Conservation (phyloP, 2,888 invertebrate genomes). For the Seira sanloemensis region DNA sequence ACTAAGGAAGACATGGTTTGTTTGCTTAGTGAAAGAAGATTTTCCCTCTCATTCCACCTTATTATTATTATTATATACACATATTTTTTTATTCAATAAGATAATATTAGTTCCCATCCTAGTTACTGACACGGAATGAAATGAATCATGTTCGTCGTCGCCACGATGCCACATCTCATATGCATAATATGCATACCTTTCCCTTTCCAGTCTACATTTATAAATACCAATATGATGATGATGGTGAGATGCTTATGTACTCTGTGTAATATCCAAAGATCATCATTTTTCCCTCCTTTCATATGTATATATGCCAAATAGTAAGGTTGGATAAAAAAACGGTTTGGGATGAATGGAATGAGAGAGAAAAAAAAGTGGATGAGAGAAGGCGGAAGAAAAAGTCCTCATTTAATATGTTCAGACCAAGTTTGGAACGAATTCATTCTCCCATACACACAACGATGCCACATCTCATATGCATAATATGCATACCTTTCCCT, state of each 20-base stretch:
- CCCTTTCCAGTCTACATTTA: slow-evolving; percentile 10
- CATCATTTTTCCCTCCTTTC: slow-evolving; percentile 20
- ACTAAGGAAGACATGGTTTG: slow-evolving; percentile 55
- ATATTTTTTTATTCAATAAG: slow-evolving; percentile 58
- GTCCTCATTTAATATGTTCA: slow-evolving; percentile 59
- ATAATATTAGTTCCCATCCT: slow-evolving; percentile 51
- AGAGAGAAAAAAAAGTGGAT: slow-evolving; percentile 49
- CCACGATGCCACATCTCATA: slow-evolving; percentile 64
- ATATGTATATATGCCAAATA: not conserved
- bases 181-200: slow-evolving; percentile 57
- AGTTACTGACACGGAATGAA: slow-evolving; percentile 49
- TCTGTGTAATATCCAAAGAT: not conserved
- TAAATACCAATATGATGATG: not conserved
- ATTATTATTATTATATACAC: too few species aligned
- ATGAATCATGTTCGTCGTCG: slow-evolving; percentile 64
- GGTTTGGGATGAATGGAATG: slow-evolving; percentile 51
- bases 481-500: slow-evolving; percentile 48
- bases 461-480: slow-evolving; percentile 57
- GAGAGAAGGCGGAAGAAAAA: slow-evolving; percentile 54
- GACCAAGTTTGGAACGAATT: slow-evolving; percentile 58
- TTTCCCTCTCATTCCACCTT: slow-evolving; percentile 49
- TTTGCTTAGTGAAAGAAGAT: slow-evolving; percentile 57
- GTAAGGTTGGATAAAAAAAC: slow-evolving; percentile 25
- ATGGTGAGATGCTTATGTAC: slow-evolving; percentile 19
- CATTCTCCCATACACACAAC: slow-evolving; percentile 25